Conservation (phyloP, 2,113 vertebrate species). For the Lepidothrix coronata region DNA sequence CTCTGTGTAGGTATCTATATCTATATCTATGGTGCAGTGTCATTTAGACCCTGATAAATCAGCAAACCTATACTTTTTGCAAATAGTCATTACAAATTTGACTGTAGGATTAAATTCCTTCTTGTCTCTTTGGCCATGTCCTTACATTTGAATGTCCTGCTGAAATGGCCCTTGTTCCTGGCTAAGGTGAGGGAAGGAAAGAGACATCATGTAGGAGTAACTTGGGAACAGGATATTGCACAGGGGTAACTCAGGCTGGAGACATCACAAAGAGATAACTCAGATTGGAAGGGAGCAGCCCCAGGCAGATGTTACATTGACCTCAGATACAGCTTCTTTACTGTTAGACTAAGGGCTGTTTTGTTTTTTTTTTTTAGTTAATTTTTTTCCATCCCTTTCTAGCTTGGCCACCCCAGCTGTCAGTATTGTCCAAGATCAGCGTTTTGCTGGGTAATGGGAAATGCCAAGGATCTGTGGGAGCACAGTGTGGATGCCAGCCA, state of each 20-base stretch:
- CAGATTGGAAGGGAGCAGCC: background rate
- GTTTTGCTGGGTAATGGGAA: background rate
- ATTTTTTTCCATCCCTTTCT: background rate
- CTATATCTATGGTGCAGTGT: background rate
- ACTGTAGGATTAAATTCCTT: background rate
- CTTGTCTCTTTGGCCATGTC: background rate
- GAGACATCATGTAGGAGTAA: background rate
- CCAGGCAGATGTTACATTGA: background rate
- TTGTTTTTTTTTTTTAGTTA: background rate
- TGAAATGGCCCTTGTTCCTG: background rate
- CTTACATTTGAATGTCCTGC: background rate
- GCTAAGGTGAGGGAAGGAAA: background rate
- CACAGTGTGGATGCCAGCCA: rapidly evolving
- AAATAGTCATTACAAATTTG: background rate
- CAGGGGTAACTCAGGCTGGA: background rate
- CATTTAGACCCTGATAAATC: background rate
- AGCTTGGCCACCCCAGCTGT: background rate
- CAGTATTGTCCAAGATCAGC: background rate
- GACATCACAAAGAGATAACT: background rate
- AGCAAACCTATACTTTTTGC: background rate
- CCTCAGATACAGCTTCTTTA: background rate
- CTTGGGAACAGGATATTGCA: background rate
- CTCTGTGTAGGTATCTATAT: rapidly evolving
- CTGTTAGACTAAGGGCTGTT: background rate
- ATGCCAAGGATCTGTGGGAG: background rate